These are phyloP conservation scores for Caenorhabditis japonica DNA, from an alignment of 2,888 invertebrate genomes.

Conservation along the genomic window DNA sequence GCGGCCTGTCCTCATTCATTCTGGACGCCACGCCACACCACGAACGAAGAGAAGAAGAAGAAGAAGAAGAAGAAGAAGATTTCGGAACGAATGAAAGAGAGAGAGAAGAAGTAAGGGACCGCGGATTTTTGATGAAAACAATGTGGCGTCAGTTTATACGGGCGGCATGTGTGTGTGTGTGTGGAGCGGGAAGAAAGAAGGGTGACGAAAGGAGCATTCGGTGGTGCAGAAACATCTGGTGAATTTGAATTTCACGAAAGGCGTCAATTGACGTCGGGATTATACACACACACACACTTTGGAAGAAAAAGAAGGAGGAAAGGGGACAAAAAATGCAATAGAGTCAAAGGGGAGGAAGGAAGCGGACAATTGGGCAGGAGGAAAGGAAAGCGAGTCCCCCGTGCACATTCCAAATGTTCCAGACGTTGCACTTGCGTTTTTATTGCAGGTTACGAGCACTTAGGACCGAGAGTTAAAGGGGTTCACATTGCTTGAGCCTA, in stretches of 20 bases:
- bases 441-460: not conserved
- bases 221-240: slow-evolving; percentile 50
- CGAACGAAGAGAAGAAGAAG: slow-evolving; percentile 14
- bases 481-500: too few species aligned
- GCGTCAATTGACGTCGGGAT: slow-evolving; percentile 43
- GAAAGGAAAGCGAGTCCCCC: not conserved
- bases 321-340: not conserved
- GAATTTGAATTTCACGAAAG: slow-evolving; percentile 10
- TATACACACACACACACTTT: slow-evolving; percentile 52
- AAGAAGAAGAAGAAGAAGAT: not conserved
- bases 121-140: slow-evolving; percentile 39
- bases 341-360: slow-evolving; percentile 1
- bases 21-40: too few species aligned
- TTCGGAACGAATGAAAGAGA: not conserved
- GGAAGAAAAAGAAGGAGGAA: too few species aligned
- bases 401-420: slow-evolving; percentile 20
- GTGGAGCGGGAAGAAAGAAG: slow-evolving; percentile 4
- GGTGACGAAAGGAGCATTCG: too few species aligned
- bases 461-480: too few species aligned
- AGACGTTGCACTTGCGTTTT: slow-evolving; percentile 3
- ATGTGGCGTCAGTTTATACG: not conserved
- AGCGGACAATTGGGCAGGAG: slow-evolving; percentile 23
- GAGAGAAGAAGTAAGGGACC: too few species aligned
- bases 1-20: too few species aligned
- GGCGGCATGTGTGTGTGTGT: slow-evolving; percentile 29